A percentile compares a stretch with the other conserved stretches of the same genome.
Evolutionary conservation across 2,113 vertebrate species (phyloP).

Genomic region (Chrysochloris asiatica): DNA sequence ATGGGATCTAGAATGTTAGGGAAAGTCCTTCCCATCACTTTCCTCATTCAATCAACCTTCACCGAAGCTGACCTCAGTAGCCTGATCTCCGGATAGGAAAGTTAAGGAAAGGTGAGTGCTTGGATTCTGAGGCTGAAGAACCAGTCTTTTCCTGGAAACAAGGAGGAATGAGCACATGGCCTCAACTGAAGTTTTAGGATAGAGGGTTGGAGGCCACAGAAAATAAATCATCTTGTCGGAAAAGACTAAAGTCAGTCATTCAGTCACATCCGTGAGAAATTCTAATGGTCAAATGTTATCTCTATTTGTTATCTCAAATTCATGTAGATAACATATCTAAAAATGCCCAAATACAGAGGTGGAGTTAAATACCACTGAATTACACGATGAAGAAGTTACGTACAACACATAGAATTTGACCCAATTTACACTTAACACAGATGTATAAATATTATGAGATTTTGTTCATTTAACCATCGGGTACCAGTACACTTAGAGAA

Average conservation of each 20-base stretch:
- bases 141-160: neutral
- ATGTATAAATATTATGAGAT: neutral
- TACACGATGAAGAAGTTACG: neutral
- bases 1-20: too few relatives aligned
- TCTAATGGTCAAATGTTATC: neutral
- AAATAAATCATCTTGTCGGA: neutral
- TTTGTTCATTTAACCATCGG: neutral
- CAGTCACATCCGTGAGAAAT: rapidly evolving
- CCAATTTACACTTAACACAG: neutral
- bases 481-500: neutral
- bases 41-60: too few relatives aligned
- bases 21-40: too few relatives aligned
- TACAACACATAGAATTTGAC: neutral
- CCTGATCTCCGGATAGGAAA: neutral
- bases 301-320: too few relatives aligned
- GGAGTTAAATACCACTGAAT: neutral
- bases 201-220: too few relatives aligned
- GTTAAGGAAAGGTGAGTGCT: neutral
- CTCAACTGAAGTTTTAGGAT: neutral
- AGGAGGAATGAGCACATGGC: neutral
- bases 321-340: too few relatives aligned
- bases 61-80: neutral
- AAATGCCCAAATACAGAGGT: neutral
- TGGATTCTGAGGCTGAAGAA: neutral
- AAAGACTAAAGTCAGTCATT: neutral